These are phyloP conservation scores for Catostomus latipinnis DNA, from an alignment of 2,797 vertebrate species.

Conservation along the genomic window DNA sequence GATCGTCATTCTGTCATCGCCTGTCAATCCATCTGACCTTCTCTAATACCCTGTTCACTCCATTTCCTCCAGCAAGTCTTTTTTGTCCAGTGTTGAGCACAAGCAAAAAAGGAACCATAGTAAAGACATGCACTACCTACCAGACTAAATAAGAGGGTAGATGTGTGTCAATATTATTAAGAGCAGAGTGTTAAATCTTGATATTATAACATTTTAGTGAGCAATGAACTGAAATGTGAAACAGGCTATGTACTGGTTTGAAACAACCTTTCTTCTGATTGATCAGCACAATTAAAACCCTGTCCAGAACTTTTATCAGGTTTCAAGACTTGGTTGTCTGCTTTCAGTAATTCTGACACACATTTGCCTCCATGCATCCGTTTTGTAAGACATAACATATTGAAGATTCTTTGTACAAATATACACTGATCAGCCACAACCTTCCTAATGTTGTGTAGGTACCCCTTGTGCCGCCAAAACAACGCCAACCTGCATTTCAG, in stretches of 20 bases:
- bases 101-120: constrained; percentile 24
- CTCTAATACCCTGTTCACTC: constrained; percentile 31
- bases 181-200: constrained; percentile 24
- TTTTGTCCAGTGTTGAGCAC: constrained; percentile 58
- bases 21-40: constrained; percentile 21
- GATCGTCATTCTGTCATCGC: constrained; percentile 54
- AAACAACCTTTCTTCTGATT: neutral
- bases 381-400: constrained; percentile 39
- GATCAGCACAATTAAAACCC: neutral
- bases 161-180: constrained; percentile 44
- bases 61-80: constrained; percentile 3
- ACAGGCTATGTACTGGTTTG: neutral
- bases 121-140: constrained; percentile 42
- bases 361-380: constrained; percentile 24
- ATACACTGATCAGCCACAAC: no score
- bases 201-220: neutral
- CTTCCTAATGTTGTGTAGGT: no score
- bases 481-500: no score
- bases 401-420: constrained; percentile 29
- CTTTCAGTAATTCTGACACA: constrained; percentile 20
- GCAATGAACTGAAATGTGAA: neutral
- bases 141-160: constrained; percentile 50
- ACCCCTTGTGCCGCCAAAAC: no score
- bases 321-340: constrained; percentile 11
- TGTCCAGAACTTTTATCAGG: neutral